phyloP scores from a whole-genome alignment of 2,888 invertebrate species.

The Cryptophagus acutangulus region DNA sequence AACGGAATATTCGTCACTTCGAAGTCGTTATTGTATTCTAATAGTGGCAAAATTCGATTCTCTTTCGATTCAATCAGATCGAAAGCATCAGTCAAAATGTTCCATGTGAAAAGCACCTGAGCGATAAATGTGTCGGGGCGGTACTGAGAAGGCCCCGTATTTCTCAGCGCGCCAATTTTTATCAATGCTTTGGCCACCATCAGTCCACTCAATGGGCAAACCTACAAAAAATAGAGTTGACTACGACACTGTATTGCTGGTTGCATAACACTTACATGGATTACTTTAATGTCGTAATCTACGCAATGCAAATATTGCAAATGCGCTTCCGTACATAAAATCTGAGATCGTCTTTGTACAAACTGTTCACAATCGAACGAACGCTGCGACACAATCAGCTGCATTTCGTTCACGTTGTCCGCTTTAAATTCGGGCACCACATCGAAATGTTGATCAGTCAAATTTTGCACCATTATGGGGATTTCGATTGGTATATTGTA shows the following conservation, averaged over 20 bases:
- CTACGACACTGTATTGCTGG: too few relatives aligned
- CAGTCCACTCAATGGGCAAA: slow-evolving; percentile 47
- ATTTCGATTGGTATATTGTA: slow-evolving; percentile 48
- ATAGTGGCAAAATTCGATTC: slow-evolving; percentile 35
- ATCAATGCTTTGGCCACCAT: slow-evolving; percentile 47
- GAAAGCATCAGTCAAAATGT: slow-evolving; percentile 43
- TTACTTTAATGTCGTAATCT: slow-evolving; percentile 47
- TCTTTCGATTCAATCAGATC: slow-evolving; percentile 41
- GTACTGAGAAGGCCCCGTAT: slow-evolving; percentile 30
- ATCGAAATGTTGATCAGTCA: slow-evolving; percentile 46
- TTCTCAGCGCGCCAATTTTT: slow-evolving; percentile 43
- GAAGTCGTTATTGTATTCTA: slow-evolving; percentile 28
- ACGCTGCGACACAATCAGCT: slow-evolving; percentile 45
- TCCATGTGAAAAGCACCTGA: slow-evolving; percentile 45
- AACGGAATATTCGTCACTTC: slow-evolving; percentile 27
- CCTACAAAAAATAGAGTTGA: slow-evolving; percentile 32
- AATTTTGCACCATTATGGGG: slow-evolving; percentile 44
- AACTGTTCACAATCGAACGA: slow-evolving; percentile 49
- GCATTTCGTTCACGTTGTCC: slow-evolving; percentile 45
- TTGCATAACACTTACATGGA: slow-evolving; percentile 44
- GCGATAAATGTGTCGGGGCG: slow-evolving; percentile 40
- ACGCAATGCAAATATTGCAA: slow-evolving; percentile 46
- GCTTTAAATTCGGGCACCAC: slow-evolving; percentile 43
- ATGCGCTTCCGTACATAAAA: slow-evolving; percentile 43
- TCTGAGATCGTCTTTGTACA: slow-evolving; percentile 46